Evolutionary conservation across 2,797 vertebrate species (phyloP).

Genomic region (Mormyrops boulengeri): DNA sequence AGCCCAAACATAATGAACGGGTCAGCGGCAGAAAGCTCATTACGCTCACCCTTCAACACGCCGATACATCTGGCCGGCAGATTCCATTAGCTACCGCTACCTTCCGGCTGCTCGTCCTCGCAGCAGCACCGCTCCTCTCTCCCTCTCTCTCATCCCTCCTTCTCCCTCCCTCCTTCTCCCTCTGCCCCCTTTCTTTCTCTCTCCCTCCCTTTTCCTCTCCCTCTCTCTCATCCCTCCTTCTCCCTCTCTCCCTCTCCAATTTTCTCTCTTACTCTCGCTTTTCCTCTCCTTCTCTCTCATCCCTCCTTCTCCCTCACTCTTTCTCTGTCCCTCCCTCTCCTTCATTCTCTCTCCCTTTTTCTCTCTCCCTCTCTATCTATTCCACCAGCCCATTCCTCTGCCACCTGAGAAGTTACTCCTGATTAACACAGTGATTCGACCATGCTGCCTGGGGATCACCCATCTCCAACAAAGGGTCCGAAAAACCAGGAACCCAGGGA

Average conservation of each 20-base stretch:
- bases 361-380: neutral
- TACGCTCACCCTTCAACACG: neutral
- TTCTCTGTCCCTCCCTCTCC: too few species aligned
- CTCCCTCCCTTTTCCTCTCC: too few species aligned
- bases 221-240: too few species aligned
- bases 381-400: neutral
- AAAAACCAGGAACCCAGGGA: neutral
- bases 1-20: neutral
- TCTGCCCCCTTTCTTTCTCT: too few species aligned
- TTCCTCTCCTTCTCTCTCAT: too few species aligned
- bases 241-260: too few species aligned
- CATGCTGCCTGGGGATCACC: neutral
- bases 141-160: neutral
- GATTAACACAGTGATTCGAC: neutral
- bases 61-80: neutral
- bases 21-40: neutral
- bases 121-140: constrained; percentile 23
- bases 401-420: neutral
- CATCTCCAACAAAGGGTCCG: neutral
- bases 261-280: too few species aligned
- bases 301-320: neutral
- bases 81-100: neutral
- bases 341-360: too few species aligned
- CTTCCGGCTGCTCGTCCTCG: constrained; percentile 11
- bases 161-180: neutral